Evolutionary conservation across 2,797 vertebrate genomes (phyloP).

Genomic region (Enteromius afrohamiltoni): DNA sequence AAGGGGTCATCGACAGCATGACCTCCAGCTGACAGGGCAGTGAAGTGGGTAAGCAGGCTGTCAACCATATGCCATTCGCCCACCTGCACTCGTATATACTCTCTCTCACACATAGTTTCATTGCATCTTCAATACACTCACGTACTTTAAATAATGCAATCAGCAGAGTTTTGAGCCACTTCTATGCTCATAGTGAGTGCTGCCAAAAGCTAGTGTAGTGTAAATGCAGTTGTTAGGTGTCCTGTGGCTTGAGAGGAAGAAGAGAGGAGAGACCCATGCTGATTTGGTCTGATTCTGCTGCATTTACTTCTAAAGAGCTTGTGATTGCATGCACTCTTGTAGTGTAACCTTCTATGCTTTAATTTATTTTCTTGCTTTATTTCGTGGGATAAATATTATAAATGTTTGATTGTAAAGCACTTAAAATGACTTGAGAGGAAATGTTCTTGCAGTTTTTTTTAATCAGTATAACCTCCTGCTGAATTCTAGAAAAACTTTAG

Average conservation of each 20-base stretch:
- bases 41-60: conserved; percentile 47
- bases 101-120: conserved; percentile 13
- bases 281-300: conserved; percentile 19
- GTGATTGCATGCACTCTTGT: conserved; percentile 12
- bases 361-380: not conserved
- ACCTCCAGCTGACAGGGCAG: conserved; percentile 39
- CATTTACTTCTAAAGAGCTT: conserved; percentile 18
- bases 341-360: not conserved
- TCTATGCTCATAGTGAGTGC: conserved; percentile 24
- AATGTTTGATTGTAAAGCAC: not conserved
- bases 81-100: not conserved
- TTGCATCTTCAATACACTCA: conserved; percentile 45
- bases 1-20: conserved; percentile 46
- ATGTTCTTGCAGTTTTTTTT: conserved; percentile 8
- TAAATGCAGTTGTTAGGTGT: conserved; percentile 37
- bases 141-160: conserved; percentile 50
- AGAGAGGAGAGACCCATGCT: conserved; percentile 3
- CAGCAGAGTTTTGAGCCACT: conserved; percentile 44
- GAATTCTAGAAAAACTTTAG: conserved; percentile 18
- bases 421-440: conserved; percentile 5
- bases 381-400: not conserved
- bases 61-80: conserved; percentile 32
- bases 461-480: conserved; percentile 22
- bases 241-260: conserved; percentile 29
- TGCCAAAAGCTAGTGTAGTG: conserved; percentile 25